Percentiles rank a stretch among this genome's conserved stretches.
These are phyloP conservation scores for Trachelipus rathkii DNA, from an alignment of 1,140 invertebrate species.

Conservation along the genomic window DNA sequence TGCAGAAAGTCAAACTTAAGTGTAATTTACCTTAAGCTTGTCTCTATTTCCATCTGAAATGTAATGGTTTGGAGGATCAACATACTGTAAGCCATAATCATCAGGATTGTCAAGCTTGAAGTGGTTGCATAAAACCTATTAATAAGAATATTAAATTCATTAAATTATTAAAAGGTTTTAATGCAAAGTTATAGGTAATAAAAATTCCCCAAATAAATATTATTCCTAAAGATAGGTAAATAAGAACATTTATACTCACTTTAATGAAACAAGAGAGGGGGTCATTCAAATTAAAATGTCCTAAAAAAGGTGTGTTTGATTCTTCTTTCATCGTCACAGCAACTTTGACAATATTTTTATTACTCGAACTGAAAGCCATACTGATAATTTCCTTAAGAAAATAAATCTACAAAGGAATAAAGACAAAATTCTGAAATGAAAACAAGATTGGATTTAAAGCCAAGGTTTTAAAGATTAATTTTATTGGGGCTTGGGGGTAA, in stretches of 20 bases:
- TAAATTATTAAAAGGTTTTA: too few relatives aligned
- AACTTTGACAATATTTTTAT: slow-evolving; percentile 3
- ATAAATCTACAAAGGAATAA: too few relatives aligned
- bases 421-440: too few relatives aligned
- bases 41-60: background rate
- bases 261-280: background rate
- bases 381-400: too few relatives aligned
- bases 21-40: background rate
- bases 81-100: background rate
- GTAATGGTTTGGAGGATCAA: background rate
- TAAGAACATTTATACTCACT: background rate
- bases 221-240: too few relatives aligned
- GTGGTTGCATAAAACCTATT: background rate
- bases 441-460: too few relatives aligned
- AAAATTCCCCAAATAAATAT: too few relatives aligned
- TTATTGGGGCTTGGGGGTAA: too few relatives aligned
- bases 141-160: background rate
- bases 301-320: background rate
- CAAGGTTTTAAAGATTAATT: too few relatives aligned
- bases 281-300: background rate
- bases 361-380: background rate
- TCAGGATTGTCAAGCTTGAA: slow-evolving; percentile 1
- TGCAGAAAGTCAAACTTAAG: background rate
- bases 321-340: slow-evolving; percentile 3
- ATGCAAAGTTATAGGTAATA: too few relatives aligned